Evolutionary conservation across 2,113 vertebrate genomes (phyloP), one percentile per base, ranked within the genome.

Genomic region (Vulpes vulpes): DNA sequence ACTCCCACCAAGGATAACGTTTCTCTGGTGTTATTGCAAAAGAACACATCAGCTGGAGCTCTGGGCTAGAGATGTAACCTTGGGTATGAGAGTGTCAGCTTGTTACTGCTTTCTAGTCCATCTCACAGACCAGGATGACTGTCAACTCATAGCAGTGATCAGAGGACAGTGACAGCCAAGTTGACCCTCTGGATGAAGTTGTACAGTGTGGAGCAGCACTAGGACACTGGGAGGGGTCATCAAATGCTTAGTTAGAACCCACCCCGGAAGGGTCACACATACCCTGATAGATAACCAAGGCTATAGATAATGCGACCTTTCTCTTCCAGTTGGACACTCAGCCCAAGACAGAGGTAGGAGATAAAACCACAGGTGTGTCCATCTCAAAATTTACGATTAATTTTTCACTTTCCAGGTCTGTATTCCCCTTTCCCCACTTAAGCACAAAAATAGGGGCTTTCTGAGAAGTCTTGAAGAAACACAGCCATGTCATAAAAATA

Each of bases 81-180:
- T 69, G 8, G 93, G 55, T 85, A 79, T 83, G 93, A 8, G 16
- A 4, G 81, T 15, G 74, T 86, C 3, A 7, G 30, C 82, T 23
- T 57, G 51, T 64, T 8, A 84, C 9, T 43, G 96, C 97, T 76
- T 12, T 38, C 92, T 69, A 57, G 83, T 91, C 84, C 38, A 74
- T 49, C 60, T 25, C 4, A 16, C 88, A 80, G 16, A 59, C 11
- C 60, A 32, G 76, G 78, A n/a, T 91, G 60, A 89, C 95, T 89
- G 94, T 89, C 95, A 96, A 17, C 92, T 65, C 71, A 93, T 74
- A 49, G 51, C 38, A 0, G 20, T 0, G 2, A 53, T 59, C 88
- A 23, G 57, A 15, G 53, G 27, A 53, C 0, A 74, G 43, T 4
- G 9, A 25, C 84, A 74, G 65, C 95, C 74, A 23, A 38, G 78